These are phyloP conservation scores for Amblyornis subalaris DNA, from an alignment of 2,113 vertebrate genomes.

Conservation along the genomic window DNA sequence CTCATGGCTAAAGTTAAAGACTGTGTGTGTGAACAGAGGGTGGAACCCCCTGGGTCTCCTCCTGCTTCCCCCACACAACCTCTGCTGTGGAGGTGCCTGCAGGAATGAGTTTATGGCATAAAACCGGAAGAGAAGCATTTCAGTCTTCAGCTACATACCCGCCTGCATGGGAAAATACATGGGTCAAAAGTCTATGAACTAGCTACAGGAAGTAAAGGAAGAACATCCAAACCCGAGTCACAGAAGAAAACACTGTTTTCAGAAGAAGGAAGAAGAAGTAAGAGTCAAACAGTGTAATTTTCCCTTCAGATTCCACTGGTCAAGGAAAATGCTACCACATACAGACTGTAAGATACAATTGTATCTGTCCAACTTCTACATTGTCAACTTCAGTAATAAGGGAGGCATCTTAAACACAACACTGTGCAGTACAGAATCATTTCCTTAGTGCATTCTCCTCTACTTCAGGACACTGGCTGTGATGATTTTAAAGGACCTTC, in stretches of 20 bases:
- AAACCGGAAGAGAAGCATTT: background rate
- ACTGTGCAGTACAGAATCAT: background rate
- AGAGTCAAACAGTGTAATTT: background rate
- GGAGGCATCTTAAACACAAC: background rate
- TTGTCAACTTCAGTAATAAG: background rate
- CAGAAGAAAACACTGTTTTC: background rate
- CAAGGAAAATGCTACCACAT: background rate
- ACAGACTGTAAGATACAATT: background rate
- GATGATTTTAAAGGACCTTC: background rate
- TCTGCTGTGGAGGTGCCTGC: fast-evolving
- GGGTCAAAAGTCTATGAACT: background rate
- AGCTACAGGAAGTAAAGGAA: background rate
- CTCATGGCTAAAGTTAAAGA: background rate
- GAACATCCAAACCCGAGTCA: background rate
- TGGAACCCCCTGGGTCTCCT: background rate
- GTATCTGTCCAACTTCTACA: background rate
- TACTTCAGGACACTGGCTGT: background rate
- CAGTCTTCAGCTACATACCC: background rate
- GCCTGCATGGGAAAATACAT: background rate
- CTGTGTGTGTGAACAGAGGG: background rate
- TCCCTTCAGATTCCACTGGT: background rate
- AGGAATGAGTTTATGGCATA: fast-evolving
- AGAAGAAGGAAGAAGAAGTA: background rate
- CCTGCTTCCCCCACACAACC: background rate
- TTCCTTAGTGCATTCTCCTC: background rate